Percentiles rank a stretch among this genome's conserved stretches.
phyloP scores from a whole-genome alignment of 2,888 invertebrate genomes.

The Apodemia hepburni region DNA sequence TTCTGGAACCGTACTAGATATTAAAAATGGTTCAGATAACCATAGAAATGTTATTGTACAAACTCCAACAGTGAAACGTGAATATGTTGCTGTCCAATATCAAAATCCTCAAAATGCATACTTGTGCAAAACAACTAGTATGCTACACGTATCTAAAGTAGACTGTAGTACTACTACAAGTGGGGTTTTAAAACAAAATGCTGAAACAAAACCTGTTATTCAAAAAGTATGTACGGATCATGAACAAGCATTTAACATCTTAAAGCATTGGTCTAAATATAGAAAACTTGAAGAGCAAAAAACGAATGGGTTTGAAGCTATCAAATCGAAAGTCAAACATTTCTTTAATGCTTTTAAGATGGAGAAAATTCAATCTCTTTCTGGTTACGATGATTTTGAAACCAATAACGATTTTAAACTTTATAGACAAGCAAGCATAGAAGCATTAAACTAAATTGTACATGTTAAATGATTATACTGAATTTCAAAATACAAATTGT shows the following conservation, averaged over 20 bases:
- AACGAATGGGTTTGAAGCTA: conserved; percentile 24
- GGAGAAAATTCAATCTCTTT: conserved; percentile 50
- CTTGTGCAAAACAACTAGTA: conserved; percentile 43
- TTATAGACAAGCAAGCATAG: neutral
- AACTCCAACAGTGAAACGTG: conserved; percentile 30
- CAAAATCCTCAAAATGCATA: conserved; percentile 29
- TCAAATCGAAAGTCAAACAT: conserved; percentile 38
- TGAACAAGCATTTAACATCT: conserved; percentile 37
- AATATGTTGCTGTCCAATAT: conserved; percentile 43
- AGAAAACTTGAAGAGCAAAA: conserved; percentile 22
- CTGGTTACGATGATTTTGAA: conserved; percentile 33
- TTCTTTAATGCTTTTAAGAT: conserved; percentile 41
- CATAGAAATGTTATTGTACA: conserved; percentile 42
- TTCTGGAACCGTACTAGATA: neutral
- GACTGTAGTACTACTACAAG: conserved; percentile 39
- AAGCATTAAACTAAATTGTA: neutral
- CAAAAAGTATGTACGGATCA: conserved; percentile 46
- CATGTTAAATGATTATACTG: no score
- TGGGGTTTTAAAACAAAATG: conserved; percentile 36
- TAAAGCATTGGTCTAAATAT: conserved; percentile 40
- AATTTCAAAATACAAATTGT: no score
- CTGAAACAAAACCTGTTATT: conserved; percentile 37
- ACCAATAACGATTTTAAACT: neutral
- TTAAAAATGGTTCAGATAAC: neutral
- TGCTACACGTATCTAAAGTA: conserved; percentile 27